Percentiles rank a stretch among this genome's conserved stretches.
Conservation (phyloP, 2,113 vertebrate genomes). For the Potamarius usumacintae region DNA sequence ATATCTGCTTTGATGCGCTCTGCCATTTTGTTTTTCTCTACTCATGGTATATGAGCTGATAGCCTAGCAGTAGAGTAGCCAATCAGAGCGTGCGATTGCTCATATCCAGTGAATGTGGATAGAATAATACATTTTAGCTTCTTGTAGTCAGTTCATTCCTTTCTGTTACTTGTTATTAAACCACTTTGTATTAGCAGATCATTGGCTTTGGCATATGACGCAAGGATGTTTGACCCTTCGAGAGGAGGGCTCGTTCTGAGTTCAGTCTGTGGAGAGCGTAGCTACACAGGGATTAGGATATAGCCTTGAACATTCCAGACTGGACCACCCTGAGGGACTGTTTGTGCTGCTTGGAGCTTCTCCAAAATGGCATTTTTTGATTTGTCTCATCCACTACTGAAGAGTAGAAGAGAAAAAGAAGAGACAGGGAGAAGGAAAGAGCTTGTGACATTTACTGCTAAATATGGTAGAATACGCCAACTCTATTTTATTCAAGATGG, state of each 20-base stretch:
- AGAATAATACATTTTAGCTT: not conserved
- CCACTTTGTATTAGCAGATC: not conserved
- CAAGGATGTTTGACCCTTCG: not conserved
- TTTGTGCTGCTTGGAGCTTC: conserved; percentile 25
- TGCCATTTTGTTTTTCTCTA: no score
- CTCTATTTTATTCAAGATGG: not conserved
- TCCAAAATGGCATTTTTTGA: conserved; percentile 37
- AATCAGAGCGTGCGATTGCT: no score
- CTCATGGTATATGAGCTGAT: no score
- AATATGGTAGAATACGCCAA: not conserved
- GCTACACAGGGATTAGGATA: not conserved
- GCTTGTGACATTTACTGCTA: conserved; percentile 29
- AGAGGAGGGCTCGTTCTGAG: not conserved
- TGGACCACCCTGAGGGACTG: conserved; percentile 15
- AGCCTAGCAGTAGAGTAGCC: no score
- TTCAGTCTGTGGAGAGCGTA: not conserved
- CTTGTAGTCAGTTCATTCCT: not conserved
- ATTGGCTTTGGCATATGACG: not conserved
- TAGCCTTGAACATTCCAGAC: conserved; percentile 5
- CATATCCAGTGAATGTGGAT: no score
- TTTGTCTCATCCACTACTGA: conserved; percentile 18
- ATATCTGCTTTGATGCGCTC: no score
- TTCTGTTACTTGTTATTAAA: not conserved
- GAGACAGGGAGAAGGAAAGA: not conserved
- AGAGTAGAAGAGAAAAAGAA: not conserved